Conservation (phyloP, 2,888 invertebrate genomes). For the Hydriomena furcata region DNA sequence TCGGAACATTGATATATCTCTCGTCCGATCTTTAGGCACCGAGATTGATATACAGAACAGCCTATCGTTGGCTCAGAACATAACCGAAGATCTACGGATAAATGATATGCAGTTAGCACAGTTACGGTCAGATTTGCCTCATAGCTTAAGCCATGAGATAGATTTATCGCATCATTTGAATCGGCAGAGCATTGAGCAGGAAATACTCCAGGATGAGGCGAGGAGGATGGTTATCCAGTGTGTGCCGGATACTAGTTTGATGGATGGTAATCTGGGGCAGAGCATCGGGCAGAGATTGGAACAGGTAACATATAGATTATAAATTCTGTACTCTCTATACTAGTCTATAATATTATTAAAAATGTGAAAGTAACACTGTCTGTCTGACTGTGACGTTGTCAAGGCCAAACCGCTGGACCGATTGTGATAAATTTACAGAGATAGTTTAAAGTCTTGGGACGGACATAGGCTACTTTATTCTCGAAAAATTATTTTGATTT, state of each 20-base stretch:
- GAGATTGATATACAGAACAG: slow-evolving; percentile 49
- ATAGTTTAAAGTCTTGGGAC: no score
- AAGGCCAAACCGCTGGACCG: no score
- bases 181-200: slow-evolving; percentile 53
- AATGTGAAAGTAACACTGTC: no score
- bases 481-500: no score
- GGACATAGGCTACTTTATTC: no score
- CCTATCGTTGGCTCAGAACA: slow-evolving; percentile 52
- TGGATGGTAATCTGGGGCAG: slow-evolving; percentile 28
- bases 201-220: slow-evolving; percentile 46
- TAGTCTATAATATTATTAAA: no score
- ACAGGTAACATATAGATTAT: no score
- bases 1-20: slow-evolving; percentile 51
- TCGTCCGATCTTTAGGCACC: slow-evolving; percentile 38
- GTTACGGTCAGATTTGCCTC: slow-evolving; percentile 47
- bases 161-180: slow-evolving; percentile 60
- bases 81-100: slow-evolving; percentile 56
- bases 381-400: no score
- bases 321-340: no score
- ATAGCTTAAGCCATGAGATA: slow-evolving; percentile 57
- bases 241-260: slow-evolving; percentile 24
- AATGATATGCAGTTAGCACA: slow-evolving; percentile 47
- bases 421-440: no score
- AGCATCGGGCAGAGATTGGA: slow-evolving; percentile 26
- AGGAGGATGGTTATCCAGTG: slow-evolving; percentile 41